Evolutionary conservation across 2,888 invertebrate species (phyloP), one percentile per base, ranked within the genome.

Genomic region (Dascillus cervinus): DNA sequence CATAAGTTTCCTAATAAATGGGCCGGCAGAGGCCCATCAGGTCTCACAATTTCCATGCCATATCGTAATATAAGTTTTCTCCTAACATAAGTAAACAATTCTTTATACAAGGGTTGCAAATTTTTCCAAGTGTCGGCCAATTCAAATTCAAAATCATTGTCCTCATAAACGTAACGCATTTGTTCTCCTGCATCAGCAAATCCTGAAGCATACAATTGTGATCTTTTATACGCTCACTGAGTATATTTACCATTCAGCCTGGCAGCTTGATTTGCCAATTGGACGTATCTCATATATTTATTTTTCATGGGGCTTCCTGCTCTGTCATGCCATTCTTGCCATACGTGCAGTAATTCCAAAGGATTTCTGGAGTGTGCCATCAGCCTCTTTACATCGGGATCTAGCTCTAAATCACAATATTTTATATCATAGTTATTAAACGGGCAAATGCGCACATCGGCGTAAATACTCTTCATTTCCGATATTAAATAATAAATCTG

Each of bases 1-100:
- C 87, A 88, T 75, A 87, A 77, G 60, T 87, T 84, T 8, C 89
- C 90, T 8, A 91, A 58, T 8, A 91, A 56, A 67, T 91, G 90
- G 0, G 86, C 85, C 0, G 91, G 90, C 31, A 92, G 75, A 0
- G 88, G 86, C 0, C 88, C 87, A 34, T 82, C 80, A 3, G 46
- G 44, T 22, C 62, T 39, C 0, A 75, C 66, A 11, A 71, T 70
- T 1, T 70, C 66, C 1, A 55, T 44, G 3, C 65, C 65, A 39
- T 65, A 65, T 31, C 46, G 50, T 2, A 65, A 58, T 22, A 69
- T 62, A 11, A 91, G 60, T 41, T 77, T 76, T 15, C 76, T 66
- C 22, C 90, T 65, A 0, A 88, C 87, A 46, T 84, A 91, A 0
- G 88, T 84, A 56, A 90, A 87, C 2, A 91, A 66, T 53, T 88